These are phyloP conservation scores for Semicossyphus pulcher DNA, from an alignment of 2,113 vertebrate species.

Conservation along the genomic window DNA sequence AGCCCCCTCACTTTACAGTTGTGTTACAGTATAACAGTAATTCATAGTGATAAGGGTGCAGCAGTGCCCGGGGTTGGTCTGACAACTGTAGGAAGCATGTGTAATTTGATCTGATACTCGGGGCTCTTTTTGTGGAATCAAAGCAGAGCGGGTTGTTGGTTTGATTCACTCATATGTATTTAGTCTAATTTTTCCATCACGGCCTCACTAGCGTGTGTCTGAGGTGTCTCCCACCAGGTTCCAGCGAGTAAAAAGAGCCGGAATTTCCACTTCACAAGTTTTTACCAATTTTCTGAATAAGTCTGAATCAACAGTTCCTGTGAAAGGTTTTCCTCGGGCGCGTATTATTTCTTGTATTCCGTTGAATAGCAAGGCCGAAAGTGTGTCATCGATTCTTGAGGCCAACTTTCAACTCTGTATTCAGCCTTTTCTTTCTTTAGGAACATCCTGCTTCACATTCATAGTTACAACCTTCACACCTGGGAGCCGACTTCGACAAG, in stretches of 20 bases:
- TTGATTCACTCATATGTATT: conserved; percentile 1
- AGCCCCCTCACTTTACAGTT: conserved; percentile 45
- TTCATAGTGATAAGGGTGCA: conserved; percentile 56
- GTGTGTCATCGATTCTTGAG: conserved; percentile 40
- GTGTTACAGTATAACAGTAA: conserved; percentile 53
- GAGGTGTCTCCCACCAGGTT: not conserved
- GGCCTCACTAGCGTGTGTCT: not conserved
- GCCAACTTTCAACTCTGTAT: conserved; percentile 14
- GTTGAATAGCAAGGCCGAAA: conserved; percentile 19
- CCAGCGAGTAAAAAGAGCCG: no score
- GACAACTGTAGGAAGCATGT: conserved; percentile 19
- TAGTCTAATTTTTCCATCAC: conserved; percentile 11
- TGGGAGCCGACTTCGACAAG: conserved; percentile 30
- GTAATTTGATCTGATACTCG: conserved; percentile 49
- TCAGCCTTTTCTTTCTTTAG: conserved; percentile 36
- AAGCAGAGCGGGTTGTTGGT: conserved; percentile 14
- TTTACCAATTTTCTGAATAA: not conserved
- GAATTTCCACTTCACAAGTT: not conserved
- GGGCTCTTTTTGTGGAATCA: conserved; percentile 17
- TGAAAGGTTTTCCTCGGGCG: conserved; percentile 13
- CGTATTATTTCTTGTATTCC: conserved; percentile 18
- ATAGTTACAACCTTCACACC: conserved; percentile 19
- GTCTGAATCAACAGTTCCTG: not conserved
- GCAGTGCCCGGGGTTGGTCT: conserved; percentile 42
- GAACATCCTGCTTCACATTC: conserved; percentile 26